Conservation (phyloP, 2,113 vertebrate species). For the Calidris pugnax region DNA sequence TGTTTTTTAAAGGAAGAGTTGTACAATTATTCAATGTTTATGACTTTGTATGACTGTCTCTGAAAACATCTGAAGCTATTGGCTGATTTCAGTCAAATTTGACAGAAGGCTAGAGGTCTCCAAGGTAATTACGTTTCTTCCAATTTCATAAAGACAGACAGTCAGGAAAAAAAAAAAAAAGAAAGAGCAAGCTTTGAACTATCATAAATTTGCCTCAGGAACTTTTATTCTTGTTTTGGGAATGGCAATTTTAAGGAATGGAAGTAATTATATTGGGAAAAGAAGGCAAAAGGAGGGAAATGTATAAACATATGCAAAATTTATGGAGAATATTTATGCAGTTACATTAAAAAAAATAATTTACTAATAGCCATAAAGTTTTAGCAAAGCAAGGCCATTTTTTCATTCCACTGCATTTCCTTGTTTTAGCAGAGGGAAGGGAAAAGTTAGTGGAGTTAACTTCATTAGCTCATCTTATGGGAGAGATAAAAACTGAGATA, state of each 20-base stretch:
- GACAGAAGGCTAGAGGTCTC: conserved; percentile 34
- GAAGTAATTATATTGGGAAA: background rate
- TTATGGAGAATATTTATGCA: background rate
- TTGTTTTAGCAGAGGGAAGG: background rate
- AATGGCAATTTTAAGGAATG: background rate
- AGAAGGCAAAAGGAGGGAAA: background rate
- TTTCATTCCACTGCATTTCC: background rate
- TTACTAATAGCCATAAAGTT: background rate
- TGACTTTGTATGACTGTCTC: background rate
- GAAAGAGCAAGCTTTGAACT: background rate
- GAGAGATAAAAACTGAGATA: background rate
- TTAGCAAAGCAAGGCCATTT: background rate
- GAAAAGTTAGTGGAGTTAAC: background rate
- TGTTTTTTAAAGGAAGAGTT: background rate
- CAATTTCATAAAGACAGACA: background rate
- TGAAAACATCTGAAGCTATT: background rate
- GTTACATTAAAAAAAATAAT: background rate
- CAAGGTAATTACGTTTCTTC: background rate
- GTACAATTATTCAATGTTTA: background rate
- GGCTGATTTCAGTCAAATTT: conserved; percentile 28
- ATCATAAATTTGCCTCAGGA: conserved; percentile 3
- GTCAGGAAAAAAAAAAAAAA: background rate
- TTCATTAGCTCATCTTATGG: background rate
- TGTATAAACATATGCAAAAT: background rate
- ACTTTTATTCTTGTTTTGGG: background rate